These are phyloP conservation scores for Drosophila infuscata DNA, from an alignment of 2,888 invertebrate species.

Conservation along the genomic window DNA sequence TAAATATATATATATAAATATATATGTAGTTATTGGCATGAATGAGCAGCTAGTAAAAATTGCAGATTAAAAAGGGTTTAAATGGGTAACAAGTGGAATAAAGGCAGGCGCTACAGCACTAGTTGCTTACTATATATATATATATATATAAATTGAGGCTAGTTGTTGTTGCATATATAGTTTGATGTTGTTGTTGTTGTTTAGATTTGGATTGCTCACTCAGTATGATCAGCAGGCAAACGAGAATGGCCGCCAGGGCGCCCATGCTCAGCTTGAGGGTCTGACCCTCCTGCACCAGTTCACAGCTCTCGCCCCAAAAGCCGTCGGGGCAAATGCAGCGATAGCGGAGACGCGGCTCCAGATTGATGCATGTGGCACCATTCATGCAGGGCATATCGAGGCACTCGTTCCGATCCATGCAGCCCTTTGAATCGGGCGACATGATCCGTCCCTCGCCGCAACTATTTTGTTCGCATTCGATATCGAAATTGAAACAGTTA, in stretches of 20 bases:
- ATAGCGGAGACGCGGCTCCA: conserved; percentile 93
- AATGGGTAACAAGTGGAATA: conserved; percentile 6
- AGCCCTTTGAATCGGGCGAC: conserved; percentile 95
- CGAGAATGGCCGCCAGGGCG: conserved; percentile 98
- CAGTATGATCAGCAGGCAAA: conserved; percentile 98
- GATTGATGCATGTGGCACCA: conserved; percentile 96
- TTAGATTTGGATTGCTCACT: conserved; percentile 89
- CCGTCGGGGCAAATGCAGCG: conserved; percentile 96
- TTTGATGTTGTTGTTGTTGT: neutral
- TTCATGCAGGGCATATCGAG: conserved; percentile 97
- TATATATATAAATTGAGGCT: neutral
- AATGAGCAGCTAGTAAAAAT: conserved; percentile 53
- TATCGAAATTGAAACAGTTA: conserved; percentile 7
- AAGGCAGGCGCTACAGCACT: conserved; percentile 60
- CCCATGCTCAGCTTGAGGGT: conserved; percentile 98
- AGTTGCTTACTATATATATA: conserved; percentile 38
- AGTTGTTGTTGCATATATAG: neutral
- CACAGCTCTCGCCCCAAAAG: conserved; percentile 97
- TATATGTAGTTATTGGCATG: conserved; percentile 30
- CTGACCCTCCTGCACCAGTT: conserved; percentile 96
- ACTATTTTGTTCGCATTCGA: conserved; percentile 85
- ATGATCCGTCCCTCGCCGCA: conserved; percentile 97
- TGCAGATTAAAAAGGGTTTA: neutral
- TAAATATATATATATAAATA: conserved; percentile 1
- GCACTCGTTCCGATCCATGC: conserved; percentile 98